Percentiles rank a stretch among this genome's conserved stretches.
Evolutionary conservation across 2,888 invertebrate genomes (phyloP).

Genomic region (Bruchidius siliquastri): DNA sequence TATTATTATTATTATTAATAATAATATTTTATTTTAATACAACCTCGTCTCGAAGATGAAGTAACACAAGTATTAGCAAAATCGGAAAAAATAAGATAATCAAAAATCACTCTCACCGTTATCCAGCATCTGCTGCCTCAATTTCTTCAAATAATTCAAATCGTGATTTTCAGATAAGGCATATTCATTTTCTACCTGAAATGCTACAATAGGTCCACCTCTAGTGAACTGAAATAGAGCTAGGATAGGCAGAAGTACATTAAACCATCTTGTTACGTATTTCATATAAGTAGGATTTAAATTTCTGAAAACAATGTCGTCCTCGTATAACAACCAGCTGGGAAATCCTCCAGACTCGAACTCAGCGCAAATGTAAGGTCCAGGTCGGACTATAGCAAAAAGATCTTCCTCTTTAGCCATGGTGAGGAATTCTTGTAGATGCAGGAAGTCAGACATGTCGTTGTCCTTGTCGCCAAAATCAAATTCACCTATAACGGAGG

Average conservation of each 20-base stretch:
- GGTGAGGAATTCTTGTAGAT: slow-evolving; percentile 62
- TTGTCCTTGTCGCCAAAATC: slow-evolving; percentile 54
- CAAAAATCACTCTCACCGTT: slow-evolving; percentile 36
- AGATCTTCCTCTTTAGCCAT: slow-evolving; percentile 74
- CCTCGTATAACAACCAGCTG: slow-evolving; percentile 39
- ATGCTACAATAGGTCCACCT: slow-evolving; percentile 82
- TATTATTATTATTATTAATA: no score
- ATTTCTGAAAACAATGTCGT: slow-evolving; percentile 27
- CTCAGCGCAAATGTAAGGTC: slow-evolving; percentile 93
- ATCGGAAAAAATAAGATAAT: no score
- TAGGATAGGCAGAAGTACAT: slow-evolving; percentile 49
- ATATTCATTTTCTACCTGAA: slow-evolving; percentile 71
- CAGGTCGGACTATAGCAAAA: slow-evolving; percentile 75
- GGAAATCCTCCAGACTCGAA: slow-evolving; percentile 59
- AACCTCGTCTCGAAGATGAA: no score
- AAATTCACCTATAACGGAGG: slow-evolving; percentile 60
- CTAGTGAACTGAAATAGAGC: slow-evolving; percentile 54
- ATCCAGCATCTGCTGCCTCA: slow-evolving; percentile 40
- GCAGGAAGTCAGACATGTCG: slow-evolving; percentile 52
- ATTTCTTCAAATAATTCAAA: slow-evolving; percentile 42
- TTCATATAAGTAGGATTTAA: slow-evolving; percentile 41
- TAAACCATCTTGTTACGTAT: slow-evolving; percentile 52
- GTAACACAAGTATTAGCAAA: no score
- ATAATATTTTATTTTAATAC: no score
- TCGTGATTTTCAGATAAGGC: slow-evolving; percentile 27